Conservation (phyloP, 2,888 invertebrate species). For the Pteria penguin region DNA sequence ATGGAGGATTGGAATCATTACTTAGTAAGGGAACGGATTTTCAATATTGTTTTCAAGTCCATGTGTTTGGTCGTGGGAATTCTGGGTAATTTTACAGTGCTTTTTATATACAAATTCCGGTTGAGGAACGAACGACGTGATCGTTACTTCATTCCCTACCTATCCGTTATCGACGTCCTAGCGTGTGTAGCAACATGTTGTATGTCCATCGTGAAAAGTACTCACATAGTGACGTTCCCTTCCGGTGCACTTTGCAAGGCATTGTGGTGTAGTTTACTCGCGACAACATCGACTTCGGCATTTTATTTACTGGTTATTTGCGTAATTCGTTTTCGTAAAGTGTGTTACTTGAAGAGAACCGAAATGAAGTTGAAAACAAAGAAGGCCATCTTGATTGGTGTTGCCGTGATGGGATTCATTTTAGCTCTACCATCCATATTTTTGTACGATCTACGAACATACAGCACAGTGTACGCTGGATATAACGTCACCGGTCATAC, state of each 20-base stretch:
- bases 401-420: neutral
- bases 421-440: neutral
- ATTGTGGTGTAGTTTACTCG: neutral
- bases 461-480: neutral
- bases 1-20: neutral
- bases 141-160: neutral
- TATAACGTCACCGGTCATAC: neutral
- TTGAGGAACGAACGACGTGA: neutral
- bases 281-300: neutral
- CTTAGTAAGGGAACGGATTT: neutral
- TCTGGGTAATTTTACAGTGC: neutral
- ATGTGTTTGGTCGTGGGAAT: neutral
- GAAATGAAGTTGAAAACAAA: neutral
- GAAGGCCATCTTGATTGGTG: neutral
- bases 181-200: neutral
- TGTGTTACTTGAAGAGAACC: neutral
- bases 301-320: neutral
- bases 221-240: neutral
- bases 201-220: neutral
- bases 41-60: neutral
- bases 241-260: neutral
- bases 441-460: neutral
- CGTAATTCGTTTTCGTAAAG: neutral
- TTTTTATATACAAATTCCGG: neutral
- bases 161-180: neutral